Evolutionary conservation across 2,797 vertebrate species (phyloP).

Genomic region (Sebastes cheni): DNA sequence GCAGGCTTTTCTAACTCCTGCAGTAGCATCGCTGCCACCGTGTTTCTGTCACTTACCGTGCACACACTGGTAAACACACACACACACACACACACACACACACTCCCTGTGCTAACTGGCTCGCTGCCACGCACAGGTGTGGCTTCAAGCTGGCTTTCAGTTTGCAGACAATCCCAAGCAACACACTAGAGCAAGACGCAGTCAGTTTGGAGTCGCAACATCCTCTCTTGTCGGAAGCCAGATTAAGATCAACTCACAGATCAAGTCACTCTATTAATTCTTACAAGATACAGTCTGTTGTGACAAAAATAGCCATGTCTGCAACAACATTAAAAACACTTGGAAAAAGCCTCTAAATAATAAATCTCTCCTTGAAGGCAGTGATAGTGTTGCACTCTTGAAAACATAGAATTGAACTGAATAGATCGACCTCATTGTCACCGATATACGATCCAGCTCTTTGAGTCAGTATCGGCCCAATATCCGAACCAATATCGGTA

Average conservation of each 20-base stretch:
- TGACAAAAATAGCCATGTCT: background rate
- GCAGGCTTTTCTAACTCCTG: background rate
- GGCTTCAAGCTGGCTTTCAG: conserved; percentile 56
- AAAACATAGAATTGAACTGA: too few relatives aligned
- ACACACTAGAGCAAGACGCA: conserved; percentile 5
- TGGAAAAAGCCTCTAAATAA: background rate
- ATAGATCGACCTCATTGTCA: too few relatives aligned
- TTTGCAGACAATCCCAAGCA: conserved; percentile 19
- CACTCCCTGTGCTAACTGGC: conserved; percentile 77
- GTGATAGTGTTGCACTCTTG: background rate
- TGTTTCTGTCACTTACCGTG: background rate
- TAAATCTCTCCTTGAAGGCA: background rate
- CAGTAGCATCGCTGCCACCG: background rate
- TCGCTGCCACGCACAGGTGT: conserved; percentile 74
- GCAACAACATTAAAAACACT: background rate
- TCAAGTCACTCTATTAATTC: background rate
- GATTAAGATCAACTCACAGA: background rate
- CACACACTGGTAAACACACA: conserved; percentile 50
- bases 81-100: conserved; percentile 30
- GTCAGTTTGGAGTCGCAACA: conserved; percentile 13
- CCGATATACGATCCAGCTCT: too few relatives aligned
- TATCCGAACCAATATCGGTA: too few relatives aligned
- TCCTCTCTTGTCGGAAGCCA: background rate
- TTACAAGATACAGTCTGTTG: background rate
- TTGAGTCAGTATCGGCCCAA: too few relatives aligned